These are phyloP conservation scores for Agrotis exclamationis DNA, from an alignment of 2,888 invertebrate species.

Conservation along the genomic window DNA sequence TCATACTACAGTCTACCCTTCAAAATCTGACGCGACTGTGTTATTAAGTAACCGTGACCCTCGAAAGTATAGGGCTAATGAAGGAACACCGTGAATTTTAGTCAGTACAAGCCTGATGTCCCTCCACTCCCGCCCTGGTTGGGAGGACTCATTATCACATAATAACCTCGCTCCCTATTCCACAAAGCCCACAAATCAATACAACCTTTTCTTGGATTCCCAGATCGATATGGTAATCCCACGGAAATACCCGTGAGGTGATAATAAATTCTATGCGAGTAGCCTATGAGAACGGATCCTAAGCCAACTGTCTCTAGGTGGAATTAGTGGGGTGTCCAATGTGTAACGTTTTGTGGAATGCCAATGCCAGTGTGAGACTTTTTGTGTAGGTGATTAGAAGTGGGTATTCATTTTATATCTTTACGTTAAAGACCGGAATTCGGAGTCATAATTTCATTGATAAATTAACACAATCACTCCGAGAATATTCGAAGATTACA, in stretches of 20 bases:
- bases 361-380: conserved; percentile 27
- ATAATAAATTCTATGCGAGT: conserved; percentile 58
- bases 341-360: conserved; percentile 22
- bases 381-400: background rate
- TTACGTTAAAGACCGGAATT: too few relatives aligned
- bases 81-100: too few relatives aligned
- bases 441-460: too few relatives aligned
- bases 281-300: conserved; percentile 31
- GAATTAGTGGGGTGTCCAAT: conserved; percentile 47
- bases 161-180: background rate
- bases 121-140: too few relatives aligned
- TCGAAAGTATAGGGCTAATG: too few relatives aligned
- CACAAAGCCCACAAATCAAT: conserved; percentile 16
- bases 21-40: too few relatives aligned
- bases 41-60: too few relatives aligned
- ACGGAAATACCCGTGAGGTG: conserved; percentile 53
- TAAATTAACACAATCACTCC: too few relatives aligned
- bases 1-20: too few relatives aligned
- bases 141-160: background rate
- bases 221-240: conserved; percentile 58
- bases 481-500: too few relatives aligned
- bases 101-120: too few relatives aligned
- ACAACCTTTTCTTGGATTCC: conserved; percentile 32
- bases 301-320: conserved; percentile 36
- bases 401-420: background rate